Evolutionary conservation across 2,797 vertebrate genomes (phyloP), one percentile per base, ranked within the genome.

Genomic region (Epinephelus awoara): DNA sequence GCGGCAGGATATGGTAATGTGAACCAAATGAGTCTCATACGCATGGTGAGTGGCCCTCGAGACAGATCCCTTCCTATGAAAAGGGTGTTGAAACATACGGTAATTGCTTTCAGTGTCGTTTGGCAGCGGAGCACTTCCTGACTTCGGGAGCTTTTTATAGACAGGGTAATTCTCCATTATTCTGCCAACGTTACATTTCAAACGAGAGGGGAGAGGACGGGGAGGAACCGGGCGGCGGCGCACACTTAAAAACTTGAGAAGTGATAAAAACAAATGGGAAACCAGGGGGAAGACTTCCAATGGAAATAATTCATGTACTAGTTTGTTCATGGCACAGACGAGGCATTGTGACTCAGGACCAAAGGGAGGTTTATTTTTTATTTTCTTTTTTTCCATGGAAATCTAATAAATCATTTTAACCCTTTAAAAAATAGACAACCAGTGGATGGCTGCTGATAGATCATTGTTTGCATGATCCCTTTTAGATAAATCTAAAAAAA

Each of bases 41-140:
- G 79, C 78, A 62, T 51, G 79, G 80, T 66, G 92, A 93, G 87
- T 83, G 89, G 89, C 91, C 92, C 91, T 91, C 67, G 74, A 93
- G 92, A 91, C 86, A 54, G 81, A 89, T 82, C 82, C 87, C 86
- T 84, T 85, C 86, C 87, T 84, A 83, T 91, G 91, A 93, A 93
- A 93, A 90, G 89, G 90, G 90, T 90, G 91, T 91, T 91, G 93
- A 93, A 93, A 95, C 88, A 85, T 88, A 86, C 82, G 21, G 93
- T 94, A 94, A 95, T 95, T 94, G 94, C 93, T 92, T 92, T 91
- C 91, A 75, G 81, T 92, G 93, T 91, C 85, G 80, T 92, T 92
- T 93, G 93, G 92, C 89, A 87, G 90, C 49, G 1, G 40, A 54
- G 86, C 79, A 80, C 90, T 90, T 91, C 83, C 84, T 89, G 92